Evolutionary conservation across 64 coral and sea anemone species (phyloP), one percentile per base, ranked within the genome.

Genomic region (Pachyseris speciosa): DNA sequence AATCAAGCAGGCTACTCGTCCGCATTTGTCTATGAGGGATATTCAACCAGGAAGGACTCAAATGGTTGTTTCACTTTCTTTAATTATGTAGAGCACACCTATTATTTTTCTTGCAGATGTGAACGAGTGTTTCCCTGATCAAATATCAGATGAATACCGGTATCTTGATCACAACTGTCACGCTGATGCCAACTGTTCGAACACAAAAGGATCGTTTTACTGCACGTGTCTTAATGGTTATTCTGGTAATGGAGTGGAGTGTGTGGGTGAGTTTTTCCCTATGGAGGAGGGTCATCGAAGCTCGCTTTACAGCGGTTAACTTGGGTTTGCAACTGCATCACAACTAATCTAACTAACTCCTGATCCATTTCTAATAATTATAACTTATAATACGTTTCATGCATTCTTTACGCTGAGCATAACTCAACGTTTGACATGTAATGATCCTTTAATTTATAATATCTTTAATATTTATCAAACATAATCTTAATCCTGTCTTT

Each of bases 111-210:
- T 80, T 80, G 42, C 40, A 93, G 91, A 93, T 78, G 75, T 93
- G 33, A 52, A 94, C 70, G 92, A 94, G 83, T 94, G 92, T 65
- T 51, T 28, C 30, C 66, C 67, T 42, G 42, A 17, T 16, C 5
- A 44, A 29, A 81, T 94, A 9, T 89, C 92, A 11, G 37, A 47
- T 20, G 74, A 77, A 20, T 88, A 89, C 40, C 89, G 69, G 22
- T 31, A 80, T 59, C 86, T 94, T 84, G 44, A 86, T 40, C 92
- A 89, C 36, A 74, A 94, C 30, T 94, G 92, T 53, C 92, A 94
- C 22, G 9, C 0, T 33, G 86, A 89, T 22, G 84, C 91, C 63
- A 88, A 88, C 22, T 93, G 91, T 20, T 88, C 40, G n/a, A 93
- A 93, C 63, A 88, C 73, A 8, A 88, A 88, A 33, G 91, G 91